A percentile compares a stretch with the other conserved stretches of the same genome.
Conservation (phyloP, 37 sponge, comb jelly and placozoan species). For the Axinella damicornis region DNA sequence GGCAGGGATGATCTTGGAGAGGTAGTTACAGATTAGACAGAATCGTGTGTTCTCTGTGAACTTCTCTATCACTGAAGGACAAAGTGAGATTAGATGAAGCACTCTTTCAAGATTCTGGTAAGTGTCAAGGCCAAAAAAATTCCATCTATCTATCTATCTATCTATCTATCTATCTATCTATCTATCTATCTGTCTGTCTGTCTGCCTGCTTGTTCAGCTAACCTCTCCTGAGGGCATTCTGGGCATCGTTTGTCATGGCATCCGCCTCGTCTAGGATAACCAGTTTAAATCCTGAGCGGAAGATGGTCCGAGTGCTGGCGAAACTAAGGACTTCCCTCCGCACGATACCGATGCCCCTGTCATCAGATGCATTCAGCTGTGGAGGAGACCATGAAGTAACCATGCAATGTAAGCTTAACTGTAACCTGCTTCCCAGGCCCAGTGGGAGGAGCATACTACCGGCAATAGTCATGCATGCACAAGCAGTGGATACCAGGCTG, state of each 20-base stretch:
- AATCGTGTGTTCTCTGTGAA: slow-evolving; percentile 97
- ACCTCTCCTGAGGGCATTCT: slow-evolving; percentile 97
- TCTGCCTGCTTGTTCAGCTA: no score
- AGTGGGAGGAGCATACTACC: no score
- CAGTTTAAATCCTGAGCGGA: slow-evolving; percentile 94
- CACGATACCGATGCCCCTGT: slow-evolving; percentile 98
- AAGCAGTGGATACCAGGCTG: no score
- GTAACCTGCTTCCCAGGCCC: no score
- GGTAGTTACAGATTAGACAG: slow-evolving; percentile 97
- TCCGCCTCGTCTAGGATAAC: slow-evolving; percentile 98
- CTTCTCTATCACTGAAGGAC: slow-evolving; percentile 88
- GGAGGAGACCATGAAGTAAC: no score
- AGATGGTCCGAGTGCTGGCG: slow-evolving; percentile 95
- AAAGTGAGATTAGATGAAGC: background rate
- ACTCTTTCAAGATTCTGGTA: no score
- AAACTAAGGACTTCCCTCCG: slow-evolving; percentile 91
- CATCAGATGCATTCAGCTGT: slow-evolving; percentile 98
- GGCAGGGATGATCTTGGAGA: slow-evolving; percentile 97
- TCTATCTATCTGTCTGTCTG: no score
- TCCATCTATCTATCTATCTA: no score
- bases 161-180: no score
- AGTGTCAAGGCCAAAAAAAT: no score
- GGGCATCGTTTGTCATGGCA: slow-evolving; percentile 98
- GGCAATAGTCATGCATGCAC: no score
- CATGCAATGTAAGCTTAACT: no score